Percentiles rank a stretch among this genome's conserved stretches.
phyloP scores from a whole-genome alignment of 2,797 vertebrate species.

The Xyrichtys novacula region DNA sequence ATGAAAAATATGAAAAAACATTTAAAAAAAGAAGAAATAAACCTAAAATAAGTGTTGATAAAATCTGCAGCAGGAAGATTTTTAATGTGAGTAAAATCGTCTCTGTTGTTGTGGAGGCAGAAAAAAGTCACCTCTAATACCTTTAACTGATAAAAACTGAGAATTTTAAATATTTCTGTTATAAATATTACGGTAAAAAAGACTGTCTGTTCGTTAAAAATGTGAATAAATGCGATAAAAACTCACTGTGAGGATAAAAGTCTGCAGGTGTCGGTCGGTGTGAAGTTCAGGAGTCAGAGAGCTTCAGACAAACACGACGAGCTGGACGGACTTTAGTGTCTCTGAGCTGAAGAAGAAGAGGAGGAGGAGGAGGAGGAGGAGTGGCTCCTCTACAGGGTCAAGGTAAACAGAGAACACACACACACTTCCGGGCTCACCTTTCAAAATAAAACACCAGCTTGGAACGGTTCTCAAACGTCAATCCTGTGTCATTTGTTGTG shows the following conservation, averaged over 20 bases:
- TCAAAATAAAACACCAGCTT: conserved; percentile 72
- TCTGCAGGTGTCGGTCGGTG: conserved; percentile 19
- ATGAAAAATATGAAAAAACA: not conserved
- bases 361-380: too few relatives aligned
- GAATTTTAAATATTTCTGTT: too few relatives aligned
- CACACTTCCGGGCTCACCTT: not conserved
- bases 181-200: not conserved
- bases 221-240: not conserved
- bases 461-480: too few relatives aligned
- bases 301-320: not conserved
- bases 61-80: not conserved
- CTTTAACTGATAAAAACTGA: not conserved
- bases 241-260: conserved; percentile 46
- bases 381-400: not conserved
- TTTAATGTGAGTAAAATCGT: not conserved
- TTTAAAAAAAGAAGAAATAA: not conserved
- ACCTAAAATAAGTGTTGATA: not conserved
- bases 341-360: too few relatives aligned
- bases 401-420: fast-evolving
- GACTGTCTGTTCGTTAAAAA: not conserved
- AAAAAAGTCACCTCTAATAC: too few relatives aligned
- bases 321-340: conserved; percentile 26
- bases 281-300: not conserved
- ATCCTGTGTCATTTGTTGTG: too few relatives aligned
- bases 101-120: not conserved